Conservation (phyloP, 2,888 invertebrate genomes). For the Hemithea aestivaria region DNA sequence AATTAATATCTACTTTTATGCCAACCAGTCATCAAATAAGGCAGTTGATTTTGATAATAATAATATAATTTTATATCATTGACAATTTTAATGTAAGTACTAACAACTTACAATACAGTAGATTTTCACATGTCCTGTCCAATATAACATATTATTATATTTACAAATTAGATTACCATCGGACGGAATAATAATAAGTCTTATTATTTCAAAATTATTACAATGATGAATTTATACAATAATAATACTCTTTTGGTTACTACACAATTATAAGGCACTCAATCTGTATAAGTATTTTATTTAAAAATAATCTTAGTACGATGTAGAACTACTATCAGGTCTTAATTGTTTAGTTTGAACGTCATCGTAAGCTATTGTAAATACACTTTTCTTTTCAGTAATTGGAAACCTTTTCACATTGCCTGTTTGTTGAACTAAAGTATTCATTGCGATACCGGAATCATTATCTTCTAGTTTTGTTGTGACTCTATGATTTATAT, state of each 20-base stretch:
- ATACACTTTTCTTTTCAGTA: slow-evolving; percentile 94
- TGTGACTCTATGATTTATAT: slow-evolving; percentile 41
- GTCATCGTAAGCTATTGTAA: slow-evolving; percentile 95
- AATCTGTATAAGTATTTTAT: slow-evolving; percentile 27
- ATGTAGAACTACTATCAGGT: slow-evolving; percentile 89
- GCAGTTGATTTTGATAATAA: too few species aligned
- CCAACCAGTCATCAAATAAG: slow-evolving; percentile 60
- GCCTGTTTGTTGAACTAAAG: slow-evolving; percentile 71
- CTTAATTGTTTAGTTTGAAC: slow-evolving; percentile 90
- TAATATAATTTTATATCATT: too few species aligned
- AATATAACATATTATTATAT: too few species aligned
- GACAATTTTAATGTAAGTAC: too few species aligned
- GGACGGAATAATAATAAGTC: slow-evolving; percentile 30
- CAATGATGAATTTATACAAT: slow-evolving; percentile 39
- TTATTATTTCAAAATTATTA: slow-evolving; percentile 19
- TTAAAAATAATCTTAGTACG: slow-evolving; percentile 53
- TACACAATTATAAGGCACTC: slow-evolving; percentile 54
- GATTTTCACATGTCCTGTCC: too few species aligned
- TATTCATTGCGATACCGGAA: slow-evolving; percentile 88
- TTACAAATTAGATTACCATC: slow-evolving; percentile 22
- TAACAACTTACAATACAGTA: too few species aligned
- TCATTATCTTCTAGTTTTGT: slow-evolving; percentile 84
- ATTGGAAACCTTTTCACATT: slow-evolving; percentile 83
- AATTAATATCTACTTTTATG: slow-evolving; percentile 39
- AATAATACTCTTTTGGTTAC: slow-evolving; percentile 35